Percentiles rank a stretch among this genome's conserved stretches.
These are phyloP conservation scores for Crotalus tigris DNA, from an alignment of 2,113 vertebrate species.

Conservation along the genomic window DNA sequence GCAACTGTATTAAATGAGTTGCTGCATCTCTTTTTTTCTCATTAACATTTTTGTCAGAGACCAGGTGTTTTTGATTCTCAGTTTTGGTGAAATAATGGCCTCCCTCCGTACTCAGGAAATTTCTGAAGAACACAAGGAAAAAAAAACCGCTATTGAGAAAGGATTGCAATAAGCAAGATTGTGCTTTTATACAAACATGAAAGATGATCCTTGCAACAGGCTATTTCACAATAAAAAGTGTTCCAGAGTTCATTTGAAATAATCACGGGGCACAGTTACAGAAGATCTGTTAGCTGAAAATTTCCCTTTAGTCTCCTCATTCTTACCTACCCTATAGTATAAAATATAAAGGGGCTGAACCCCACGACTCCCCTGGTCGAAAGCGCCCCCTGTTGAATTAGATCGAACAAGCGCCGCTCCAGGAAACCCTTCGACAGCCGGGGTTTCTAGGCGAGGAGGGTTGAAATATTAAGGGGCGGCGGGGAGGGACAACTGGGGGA, in stretches of 20 bases:
- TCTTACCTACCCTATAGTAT: not conserved
- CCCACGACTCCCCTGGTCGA: not conserved
- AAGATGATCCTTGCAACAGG: not conserved
- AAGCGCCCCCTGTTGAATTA: not conserved
- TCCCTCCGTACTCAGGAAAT: not conserved
- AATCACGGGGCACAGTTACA: not conserved
- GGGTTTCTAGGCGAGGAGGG: not conserved
- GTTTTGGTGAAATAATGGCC: not conserved
- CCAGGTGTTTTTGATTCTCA: not conserved
- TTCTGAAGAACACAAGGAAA: not conserved
- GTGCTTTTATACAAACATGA: not conserved
- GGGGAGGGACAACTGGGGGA: not conserved
- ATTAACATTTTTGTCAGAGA: not conserved
- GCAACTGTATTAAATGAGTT: not conserved
- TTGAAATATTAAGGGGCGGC: not conserved
- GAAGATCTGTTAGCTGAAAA: not conserved
- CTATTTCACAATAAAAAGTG: not conserved
- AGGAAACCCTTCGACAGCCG: not conserved
- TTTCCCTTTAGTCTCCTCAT: not conserved
- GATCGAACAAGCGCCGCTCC: not conserved
- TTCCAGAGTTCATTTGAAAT: not conserved
- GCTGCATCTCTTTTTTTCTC: not conserved
- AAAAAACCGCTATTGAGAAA: not conserved
- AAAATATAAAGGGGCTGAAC: not conserved
- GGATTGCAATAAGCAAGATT: not conserved